Conservation (phyloP, 2,113 vertebrate species). For the human region DNA sequence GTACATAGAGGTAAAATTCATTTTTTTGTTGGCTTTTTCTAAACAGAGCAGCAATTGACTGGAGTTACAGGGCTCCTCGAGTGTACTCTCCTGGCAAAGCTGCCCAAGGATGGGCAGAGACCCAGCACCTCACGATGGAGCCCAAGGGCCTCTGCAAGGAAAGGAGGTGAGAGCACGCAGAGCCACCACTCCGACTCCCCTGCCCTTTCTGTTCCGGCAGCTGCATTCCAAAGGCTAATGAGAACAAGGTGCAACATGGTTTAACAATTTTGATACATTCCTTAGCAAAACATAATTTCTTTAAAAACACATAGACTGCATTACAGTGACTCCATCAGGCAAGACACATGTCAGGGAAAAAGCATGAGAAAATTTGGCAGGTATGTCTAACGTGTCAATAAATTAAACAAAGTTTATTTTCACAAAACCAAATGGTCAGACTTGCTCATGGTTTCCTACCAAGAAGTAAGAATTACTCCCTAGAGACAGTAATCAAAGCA, state of each 20-base stretch:
- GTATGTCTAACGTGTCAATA: constrained; percentile 74
- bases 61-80: neutral
- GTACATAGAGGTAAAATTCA: neutral
- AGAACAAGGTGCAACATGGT: constrained; percentile 69
- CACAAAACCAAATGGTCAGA: constrained; percentile 67
- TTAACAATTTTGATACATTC: constrained; percentile 68
- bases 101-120: neutral
- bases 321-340: constrained; percentile 53
- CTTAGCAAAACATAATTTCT: constrained; percentile 69
- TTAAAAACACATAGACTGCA: constrained; percentile 57
- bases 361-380: constrained; percentile 64
- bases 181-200: neutral
- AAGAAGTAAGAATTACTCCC: constrained; percentile 58
- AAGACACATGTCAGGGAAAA: constrained; percentile 64
- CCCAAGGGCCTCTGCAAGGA: neutral
- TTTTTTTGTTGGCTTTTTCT: neutral
- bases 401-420: constrained; percentile 76
- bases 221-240: constrained; percentile 72
- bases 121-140: neutral
- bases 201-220: constrained; percentile 55
- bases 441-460: constrained; percentile 68
- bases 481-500: constrained; percentile 64
- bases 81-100: neutral
- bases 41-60: neutral
- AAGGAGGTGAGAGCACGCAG: neutral